These are phyloP conservation scores for Cassiopea xamachana DNA, from an alignment of 30 jellyfish, hydroid and myxozoan species.

Conservation along the genomic window DNA sequence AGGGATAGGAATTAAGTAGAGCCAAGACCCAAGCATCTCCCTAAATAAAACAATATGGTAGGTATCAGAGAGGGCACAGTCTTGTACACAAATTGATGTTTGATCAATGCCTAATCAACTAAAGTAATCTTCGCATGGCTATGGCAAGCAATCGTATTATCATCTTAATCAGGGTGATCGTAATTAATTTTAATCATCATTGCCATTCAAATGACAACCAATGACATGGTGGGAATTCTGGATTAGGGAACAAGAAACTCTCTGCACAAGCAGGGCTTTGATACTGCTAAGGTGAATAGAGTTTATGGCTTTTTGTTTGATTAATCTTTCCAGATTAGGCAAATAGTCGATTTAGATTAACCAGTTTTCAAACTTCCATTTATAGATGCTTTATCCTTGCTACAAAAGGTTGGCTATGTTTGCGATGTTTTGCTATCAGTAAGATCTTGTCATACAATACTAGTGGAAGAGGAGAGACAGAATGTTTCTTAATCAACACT, in stretches of 20 bases:
- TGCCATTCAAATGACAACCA: background rate
- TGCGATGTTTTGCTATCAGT: background rate
- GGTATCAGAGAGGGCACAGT: no score
- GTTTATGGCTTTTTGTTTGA: background rate
- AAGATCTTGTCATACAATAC: background rate
- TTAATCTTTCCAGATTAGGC: background rate
- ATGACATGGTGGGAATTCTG: background rate
- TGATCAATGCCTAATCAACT: background rate
- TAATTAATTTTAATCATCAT: background rate
- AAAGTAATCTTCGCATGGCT: background rate
- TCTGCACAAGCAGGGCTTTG: background rate
- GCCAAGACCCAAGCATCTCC: no score
- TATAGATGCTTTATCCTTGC: background rate
- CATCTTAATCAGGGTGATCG: no score
- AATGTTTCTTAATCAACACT: background rate
- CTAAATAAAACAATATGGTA: no score
- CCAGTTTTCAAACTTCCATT: background rate
- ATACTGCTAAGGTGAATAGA: background rate
- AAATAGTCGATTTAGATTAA: constrained; percentile 6
- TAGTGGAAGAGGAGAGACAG: background rate
- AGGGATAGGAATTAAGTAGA: no score
- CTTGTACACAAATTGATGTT: background rate
- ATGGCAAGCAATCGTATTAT: background rate
- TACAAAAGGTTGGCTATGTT: background rate
- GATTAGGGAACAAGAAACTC: background rate